phyloP scores from a whole-genome alignment of 2,797 vertebrate species.

The Brachyalestes nurse region DNA sequence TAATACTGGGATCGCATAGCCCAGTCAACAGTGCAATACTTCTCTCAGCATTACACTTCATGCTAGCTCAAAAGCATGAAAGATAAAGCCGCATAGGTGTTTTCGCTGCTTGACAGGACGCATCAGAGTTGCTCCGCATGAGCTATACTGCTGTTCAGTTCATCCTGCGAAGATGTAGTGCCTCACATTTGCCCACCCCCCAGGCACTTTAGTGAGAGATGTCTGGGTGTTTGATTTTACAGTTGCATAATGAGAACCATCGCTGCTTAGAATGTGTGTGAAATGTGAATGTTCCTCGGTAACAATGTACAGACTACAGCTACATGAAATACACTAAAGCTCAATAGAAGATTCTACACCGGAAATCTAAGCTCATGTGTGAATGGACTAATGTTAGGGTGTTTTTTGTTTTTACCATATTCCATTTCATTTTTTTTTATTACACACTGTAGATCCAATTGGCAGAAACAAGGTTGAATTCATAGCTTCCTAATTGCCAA shows the following conservation, averaged over 20 bases:
- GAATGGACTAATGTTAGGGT: constrained; percentile 4
- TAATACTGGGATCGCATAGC: constrained; percentile 35
- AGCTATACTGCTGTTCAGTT: constrained; percentile 41
- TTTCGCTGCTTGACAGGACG: constrained; percentile 39
- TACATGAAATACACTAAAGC: constrained; percentile 53
- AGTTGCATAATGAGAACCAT: constrained; percentile 11
- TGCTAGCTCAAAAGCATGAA: constrained; percentile 34
- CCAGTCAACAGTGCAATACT: constrained; percentile 60
- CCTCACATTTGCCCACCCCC: constrained; percentile 8
- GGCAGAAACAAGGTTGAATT: constrained; percentile 9
- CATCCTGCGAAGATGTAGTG: constrained; percentile 29
- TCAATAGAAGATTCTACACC: constrained; percentile 22
- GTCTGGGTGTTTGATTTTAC: constrained; percentile 15
- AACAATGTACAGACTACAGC: constrained; percentile 38
- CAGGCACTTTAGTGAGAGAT: constrained; percentile 6
- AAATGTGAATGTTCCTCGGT: constrained; percentile 48
- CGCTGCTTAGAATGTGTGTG: constrained; percentile 44
- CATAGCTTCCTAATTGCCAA: constrained; percentile 37
- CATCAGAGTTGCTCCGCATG: constrained; percentile 36
- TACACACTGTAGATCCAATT: constrained; percentile 13
- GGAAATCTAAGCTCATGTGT: constrained; percentile 9
- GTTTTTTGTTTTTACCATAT: background rate
- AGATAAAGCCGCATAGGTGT: constrained; percentile 26
- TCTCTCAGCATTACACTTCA: constrained; percentile 42
- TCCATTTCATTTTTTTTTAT: constrained; percentile 2